These are phyloP conservation scores for Palythoa caribaeorum DNA, from an alignment of 92 coral and sea anemone genomes.

Conservation along the genomic window DNA sequence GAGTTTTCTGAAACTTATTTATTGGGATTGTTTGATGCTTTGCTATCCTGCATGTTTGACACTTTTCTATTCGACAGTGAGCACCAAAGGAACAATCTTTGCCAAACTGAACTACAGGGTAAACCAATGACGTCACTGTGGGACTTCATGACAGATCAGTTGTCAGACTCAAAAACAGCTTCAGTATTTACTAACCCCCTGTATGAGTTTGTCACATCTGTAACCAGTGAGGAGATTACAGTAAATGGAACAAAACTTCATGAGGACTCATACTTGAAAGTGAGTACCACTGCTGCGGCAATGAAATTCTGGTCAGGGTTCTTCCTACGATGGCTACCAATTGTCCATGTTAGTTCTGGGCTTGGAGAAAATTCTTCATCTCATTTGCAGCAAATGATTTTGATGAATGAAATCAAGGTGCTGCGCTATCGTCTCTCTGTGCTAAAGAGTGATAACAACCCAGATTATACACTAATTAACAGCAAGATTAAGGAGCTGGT, in stretches of 20 bases:
- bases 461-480: conserved; percentile 5
- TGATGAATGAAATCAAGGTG: conserved; percentile 86
- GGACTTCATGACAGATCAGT: conserved; percentile 92
- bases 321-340: conserved; percentile 93
- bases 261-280: conserved; percentile 65
- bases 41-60: conserved; percentile 96
- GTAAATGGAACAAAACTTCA: conserved; percentile 49
- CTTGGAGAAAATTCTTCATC: conserved; percentile 90
- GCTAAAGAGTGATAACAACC: conserved; percentile 57
- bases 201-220: conserved; percentile 76
- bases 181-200: conserved; percentile 89
- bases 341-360: conserved; percentile 91
- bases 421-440: conserved; percentile 86
- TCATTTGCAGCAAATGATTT: conserved; percentile 96
- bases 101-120: conserved; percentile 67
- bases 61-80: conserved; percentile 93
- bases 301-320: conserved; percentile 96
- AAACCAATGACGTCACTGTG: conserved; percentile 83
- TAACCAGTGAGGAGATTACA: conserved; percentile 36
- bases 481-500: conserved; percentile 41
- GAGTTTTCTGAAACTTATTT: conserved; percentile 97
- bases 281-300: conserved; percentile 84
- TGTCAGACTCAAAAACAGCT: conserved; percentile 76
- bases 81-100: conserved; percentile 72
- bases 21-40: conserved; percentile 86